These are phyloP conservation scores for Marcusenius ussheri DNA, from an alignment of 2,113 vertebrate genomes.

Conservation along the genomic window DNA sequence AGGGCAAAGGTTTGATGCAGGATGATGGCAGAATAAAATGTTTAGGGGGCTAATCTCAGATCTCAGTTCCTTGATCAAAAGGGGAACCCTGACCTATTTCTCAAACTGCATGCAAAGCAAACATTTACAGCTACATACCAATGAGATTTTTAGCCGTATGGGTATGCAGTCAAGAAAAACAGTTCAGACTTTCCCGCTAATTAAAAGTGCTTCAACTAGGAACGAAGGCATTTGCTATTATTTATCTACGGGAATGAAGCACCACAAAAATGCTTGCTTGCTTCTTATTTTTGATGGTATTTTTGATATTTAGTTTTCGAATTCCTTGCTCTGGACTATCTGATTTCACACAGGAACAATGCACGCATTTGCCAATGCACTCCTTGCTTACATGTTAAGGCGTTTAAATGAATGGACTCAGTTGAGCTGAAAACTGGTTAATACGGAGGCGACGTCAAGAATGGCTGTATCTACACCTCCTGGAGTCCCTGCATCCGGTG, in stretches of 20 bases:
- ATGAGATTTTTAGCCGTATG: background rate
- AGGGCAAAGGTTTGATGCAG: slow-evolving; percentile 30
- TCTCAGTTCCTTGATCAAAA: slow-evolving; percentile 37
- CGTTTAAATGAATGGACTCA: slow-evolving; percentile 15
- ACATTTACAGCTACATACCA: slow-evolving; percentile 33
- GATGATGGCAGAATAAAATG: slow-evolving; percentile 29
- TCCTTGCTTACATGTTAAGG: background rate
- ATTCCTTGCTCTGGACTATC: background rate
- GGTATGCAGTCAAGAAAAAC: background rate
- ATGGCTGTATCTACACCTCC: slow-evolving; percentile 23
- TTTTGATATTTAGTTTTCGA: background rate
- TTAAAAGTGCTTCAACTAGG: background rate
- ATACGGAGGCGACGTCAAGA: slow-evolving; percentile 22
- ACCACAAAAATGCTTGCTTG: background rate
- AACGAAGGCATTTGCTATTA: background rate
- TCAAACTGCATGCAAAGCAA: slow-evolving; percentile 36
- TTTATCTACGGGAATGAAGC: background rate
- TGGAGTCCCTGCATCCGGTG: slow-evolving; percentile 21
- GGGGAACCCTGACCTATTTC: slow-evolving; percentile 46
- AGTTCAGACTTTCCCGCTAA: background rate
- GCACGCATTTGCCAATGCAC: background rate
- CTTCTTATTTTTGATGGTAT: background rate
- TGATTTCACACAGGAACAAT: background rate
- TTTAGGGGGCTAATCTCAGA: slow-evolving; percentile 37
- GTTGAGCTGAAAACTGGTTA: slow-evolving; percentile 17